A percentile compares a stretch with the other conserved stretches of the same genome.
Evolutionary conservation across 2,113 vertebrate genomes (phyloP).

Genomic region (Syngnathoides biaculeatus): DNA sequence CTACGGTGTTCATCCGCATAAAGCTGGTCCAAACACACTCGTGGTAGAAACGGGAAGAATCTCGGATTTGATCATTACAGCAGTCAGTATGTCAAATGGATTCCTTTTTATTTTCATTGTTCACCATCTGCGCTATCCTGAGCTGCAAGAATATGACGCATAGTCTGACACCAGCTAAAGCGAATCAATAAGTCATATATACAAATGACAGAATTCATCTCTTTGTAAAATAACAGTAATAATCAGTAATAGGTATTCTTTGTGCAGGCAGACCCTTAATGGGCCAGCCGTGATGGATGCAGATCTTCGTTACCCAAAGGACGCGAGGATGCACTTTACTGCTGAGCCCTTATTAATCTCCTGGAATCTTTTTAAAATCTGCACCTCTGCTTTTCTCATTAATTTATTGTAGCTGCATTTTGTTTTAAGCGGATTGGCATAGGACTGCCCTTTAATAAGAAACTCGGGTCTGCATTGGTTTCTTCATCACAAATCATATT

Average conservation of each 20-base stretch:
- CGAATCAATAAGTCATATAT: conserved; percentile 58
- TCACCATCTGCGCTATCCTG: neutral
- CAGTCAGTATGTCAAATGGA: neutral
- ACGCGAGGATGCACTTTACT: conserved; percentile 52
- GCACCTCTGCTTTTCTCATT: conserved; percentile 52
- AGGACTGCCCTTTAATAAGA: conserved; percentile 40
- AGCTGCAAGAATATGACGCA: conserved; percentile 35
- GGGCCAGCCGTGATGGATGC: conserved; percentile 51
- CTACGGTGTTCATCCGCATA: neutral
- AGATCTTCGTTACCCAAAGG: conserved; percentile 55
- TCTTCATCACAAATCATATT: conserved; percentile 32
- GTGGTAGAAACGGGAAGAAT: neutral
- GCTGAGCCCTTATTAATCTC: conserved; percentile 55
- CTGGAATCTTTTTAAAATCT: conserved; percentile 55
- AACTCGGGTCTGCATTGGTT: conserved; percentile 33
- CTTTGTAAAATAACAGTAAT: conserved; percentile 42
- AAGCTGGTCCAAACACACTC: neutral
- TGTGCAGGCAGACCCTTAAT: conserved; percentile 39
- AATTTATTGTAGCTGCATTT: conserved; percentile 61
- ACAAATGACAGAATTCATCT: conserved; percentile 50
- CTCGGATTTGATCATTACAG: neutral
- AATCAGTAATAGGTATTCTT: conserved; percentile 48
- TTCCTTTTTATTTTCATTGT: neutral
- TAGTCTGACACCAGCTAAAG: conserved; percentile 28
- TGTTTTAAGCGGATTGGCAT: conserved; percentile 60